Evolutionary conservation across 2,113 vertebrate species (phyloP).

Genomic region (Microtus pennsylvanicus): DNA sequence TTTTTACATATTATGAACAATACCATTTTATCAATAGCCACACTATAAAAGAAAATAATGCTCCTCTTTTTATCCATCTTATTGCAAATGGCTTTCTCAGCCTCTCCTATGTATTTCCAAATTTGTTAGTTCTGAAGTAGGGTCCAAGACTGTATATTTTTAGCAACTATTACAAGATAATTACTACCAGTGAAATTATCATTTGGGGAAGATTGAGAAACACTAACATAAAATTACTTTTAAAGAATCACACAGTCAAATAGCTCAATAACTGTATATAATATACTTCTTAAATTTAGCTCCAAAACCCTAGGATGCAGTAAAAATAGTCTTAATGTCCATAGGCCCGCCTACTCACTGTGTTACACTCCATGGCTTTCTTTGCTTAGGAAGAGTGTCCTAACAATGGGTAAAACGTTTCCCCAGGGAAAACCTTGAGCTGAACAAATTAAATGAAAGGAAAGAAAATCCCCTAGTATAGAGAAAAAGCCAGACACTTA

Average conservation of each 20-base stretch:
- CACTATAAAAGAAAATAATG: neutral
- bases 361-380: neutral
- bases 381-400: neutral
- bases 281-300: neutral
- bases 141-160: neutral
- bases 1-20: neutral
- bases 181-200: neutral
- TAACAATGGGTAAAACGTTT: neutral
- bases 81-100: neutral
- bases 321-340: neutral
- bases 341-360: neutral
- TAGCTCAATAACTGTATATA: neutral
- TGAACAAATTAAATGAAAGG: neutral
- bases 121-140: neutral
- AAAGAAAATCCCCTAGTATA: neutral
- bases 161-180: neutral
- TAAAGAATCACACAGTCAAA: neutral
- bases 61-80: neutral
- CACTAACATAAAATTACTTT: neutral
- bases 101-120: neutral
- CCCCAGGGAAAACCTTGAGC: neutral
- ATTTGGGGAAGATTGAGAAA: neutral
- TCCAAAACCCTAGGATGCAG: neutral
- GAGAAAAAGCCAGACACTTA: neutral
- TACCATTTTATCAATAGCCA: neutral